Base-by-base conservation (phyloP, 35 echinoderm and acorn worm genomes). In the Heliocidaris erythrogramma region DNA sequence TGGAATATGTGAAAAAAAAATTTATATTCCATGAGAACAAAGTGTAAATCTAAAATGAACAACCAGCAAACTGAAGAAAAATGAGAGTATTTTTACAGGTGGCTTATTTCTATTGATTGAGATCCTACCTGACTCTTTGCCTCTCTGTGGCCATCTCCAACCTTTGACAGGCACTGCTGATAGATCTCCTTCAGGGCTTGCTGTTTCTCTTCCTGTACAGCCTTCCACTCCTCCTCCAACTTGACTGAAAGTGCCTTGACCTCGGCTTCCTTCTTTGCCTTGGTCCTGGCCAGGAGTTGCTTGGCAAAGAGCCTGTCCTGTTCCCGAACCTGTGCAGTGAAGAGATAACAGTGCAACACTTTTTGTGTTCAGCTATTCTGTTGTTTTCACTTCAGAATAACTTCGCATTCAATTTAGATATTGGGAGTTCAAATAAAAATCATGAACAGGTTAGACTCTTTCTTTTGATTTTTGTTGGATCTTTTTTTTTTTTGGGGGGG, bases 281-380 rank as follows among this genome's bases (percentile, higher is more conserved):
- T 89, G 52, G 95, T 95, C 30, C 96, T 95, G 13, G 59, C 86
- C 71, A 96, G 49, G 32, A 98, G 49, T 49, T 95, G 94, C 32
- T 94, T 94, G 85, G 97, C 97, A 94, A 98, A 98, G 0, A 69
- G 30, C 52, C 95, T 95, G 47, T 98, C 97, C 88, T 98, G 97
- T 50, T 98, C 97, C 24, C 97, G 92, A 7, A 98, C 97, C 97
- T 98, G 86, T 60, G 0, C 24, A 92, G 24, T 7, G n/a, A 78
- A 78, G 4, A 78, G 65, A n/a, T 9, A 10, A 78, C 16, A 92
- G 91, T 32, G 87, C 69, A 84, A 84, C 69, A 84, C 35, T 42
- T 42, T 42, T 42, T 42, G n/a, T n/a, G n/a, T n/a, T n/a, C n/a
- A n/a, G n/a, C n/a, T n/a, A n/a, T n/a, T n/a, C n/a, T n/a, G 0